Evolutionary conservation across 2,888 invertebrate species (phyloP).

Genomic region (Ectropis crepuscularia): DNA sequence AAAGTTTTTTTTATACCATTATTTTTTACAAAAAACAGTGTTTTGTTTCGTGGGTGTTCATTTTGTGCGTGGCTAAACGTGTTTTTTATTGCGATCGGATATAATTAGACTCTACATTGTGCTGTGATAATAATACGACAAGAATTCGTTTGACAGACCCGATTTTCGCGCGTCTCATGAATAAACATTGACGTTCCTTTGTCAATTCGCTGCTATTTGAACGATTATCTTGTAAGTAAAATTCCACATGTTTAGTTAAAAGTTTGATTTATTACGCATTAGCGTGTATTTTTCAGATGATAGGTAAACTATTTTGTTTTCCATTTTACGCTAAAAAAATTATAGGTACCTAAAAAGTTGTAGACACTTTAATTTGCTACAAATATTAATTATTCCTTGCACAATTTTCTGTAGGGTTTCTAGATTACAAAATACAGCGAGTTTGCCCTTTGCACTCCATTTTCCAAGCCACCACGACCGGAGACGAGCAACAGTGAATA

Average conservation of each 20-base stretch:
- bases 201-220: not conserved
- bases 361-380: too few relatives aligned
- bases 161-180: conserved; percentile 8
- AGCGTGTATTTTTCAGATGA: too few relatives aligned
- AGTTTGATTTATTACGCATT: too few relatives aligned
- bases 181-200: conserved; percentile 8
- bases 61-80: conserved; percentile 14
- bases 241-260: not conserved
- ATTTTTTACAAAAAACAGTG: not conserved
- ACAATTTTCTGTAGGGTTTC: too few relatives aligned
- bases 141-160: conserved; percentile 8
- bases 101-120: conserved; percentile 13
- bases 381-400: too few relatives aligned
- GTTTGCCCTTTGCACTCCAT: too few relatives aligned
- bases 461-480: too few relatives aligned
- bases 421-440: too few relatives aligned
- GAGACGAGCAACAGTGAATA: too few relatives aligned
- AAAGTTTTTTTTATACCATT: not conserved
- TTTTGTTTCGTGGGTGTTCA: conserved; percentile 4
- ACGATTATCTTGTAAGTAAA: not conserved
- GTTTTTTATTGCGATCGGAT: conserved; percentile 11
- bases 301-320: too few relatives aligned
- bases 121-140: conserved; percentile 13
- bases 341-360: too few relatives aligned
- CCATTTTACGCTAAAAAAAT: too few relatives aligned